These are phyloP conservation scores for Upupa epops DNA, from an alignment of 2,113 vertebrate genomes.

Conservation along the genomic window DNA sequence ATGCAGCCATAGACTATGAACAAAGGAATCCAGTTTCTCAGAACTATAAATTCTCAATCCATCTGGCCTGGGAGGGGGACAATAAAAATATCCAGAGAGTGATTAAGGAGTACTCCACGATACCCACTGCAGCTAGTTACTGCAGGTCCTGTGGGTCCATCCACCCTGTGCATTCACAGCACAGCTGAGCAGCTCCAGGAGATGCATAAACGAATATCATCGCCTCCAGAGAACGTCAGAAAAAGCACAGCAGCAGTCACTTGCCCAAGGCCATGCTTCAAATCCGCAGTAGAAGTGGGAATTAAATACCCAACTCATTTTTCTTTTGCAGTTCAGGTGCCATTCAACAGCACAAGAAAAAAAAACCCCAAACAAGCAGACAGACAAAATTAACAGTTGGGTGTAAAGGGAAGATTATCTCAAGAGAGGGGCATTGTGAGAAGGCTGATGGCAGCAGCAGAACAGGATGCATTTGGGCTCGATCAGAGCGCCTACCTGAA, in stretches of 20 bases:
- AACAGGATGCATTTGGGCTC: background rate
- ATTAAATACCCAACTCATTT: conserved; percentile 20
- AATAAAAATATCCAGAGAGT: conserved; percentile 12
- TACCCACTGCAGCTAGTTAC: background rate
- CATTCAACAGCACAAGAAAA: background rate
- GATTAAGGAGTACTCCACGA: conserved; percentile 31
- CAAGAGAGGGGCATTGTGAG: background rate
- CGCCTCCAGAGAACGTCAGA: background rate
- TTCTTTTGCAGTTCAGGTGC: background rate
- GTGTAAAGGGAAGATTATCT: background rate
- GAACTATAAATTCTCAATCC: conserved; percentile 67
- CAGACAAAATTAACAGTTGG: conserved; percentile 7
- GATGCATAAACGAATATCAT: conserved; percentile 6
- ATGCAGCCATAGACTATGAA: background rate
- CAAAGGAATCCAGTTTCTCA: conserved; percentile 63
- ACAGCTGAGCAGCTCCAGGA: background rate
- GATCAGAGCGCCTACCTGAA: background rate
- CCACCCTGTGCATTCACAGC: background rate
- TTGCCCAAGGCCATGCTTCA: background rate
- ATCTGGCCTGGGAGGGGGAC: conserved; percentile 18
- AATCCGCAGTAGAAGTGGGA: background rate
- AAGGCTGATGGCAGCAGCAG: background rate
- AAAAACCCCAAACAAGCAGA: background rate
- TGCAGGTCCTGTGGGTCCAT: background rate
- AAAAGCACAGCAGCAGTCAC: conserved; percentile 16